phyloP scores from a whole-genome alignment of 23 tunicate genomes.

The Oikopleura albicans region DNA sequence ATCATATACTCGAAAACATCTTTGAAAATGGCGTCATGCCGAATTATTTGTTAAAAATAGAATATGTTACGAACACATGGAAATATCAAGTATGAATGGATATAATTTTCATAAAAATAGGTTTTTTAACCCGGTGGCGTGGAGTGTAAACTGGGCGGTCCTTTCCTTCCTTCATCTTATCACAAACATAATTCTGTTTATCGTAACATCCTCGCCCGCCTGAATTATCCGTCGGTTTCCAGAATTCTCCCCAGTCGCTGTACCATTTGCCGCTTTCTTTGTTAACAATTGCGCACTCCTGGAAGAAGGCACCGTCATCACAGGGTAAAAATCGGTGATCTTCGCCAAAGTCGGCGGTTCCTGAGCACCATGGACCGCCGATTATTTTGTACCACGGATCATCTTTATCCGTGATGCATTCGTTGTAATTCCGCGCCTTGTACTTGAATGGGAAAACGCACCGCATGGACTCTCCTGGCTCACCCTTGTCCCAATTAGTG shows the following conservation, averaged over 20 bases:
- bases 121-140: no score
- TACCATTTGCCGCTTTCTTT: neutral
- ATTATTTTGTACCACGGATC: neutral
- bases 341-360: neutral
- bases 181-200: neutral
- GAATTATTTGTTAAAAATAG: no score
- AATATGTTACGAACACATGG: no score
- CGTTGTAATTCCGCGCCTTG: neutral
- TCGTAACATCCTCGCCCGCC: conserved; percentile 16
- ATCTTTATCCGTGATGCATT: neutral
- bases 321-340: neutral
- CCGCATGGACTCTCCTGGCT: neutral
- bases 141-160: neutral
- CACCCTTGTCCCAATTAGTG: conserved; percentile 5
- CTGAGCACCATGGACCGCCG: conserved; percentile 6
- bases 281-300: neutral
- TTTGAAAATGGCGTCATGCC: no score
- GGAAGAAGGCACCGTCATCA: neutral
- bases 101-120: no score
- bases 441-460: conserved; percentile 13
- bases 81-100: no score
- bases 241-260: conserved; percentile 3
- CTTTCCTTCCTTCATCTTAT: neutral
- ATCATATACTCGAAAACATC: no score
- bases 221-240: conserved; percentile 11